Base-by-base conservation (phyloP, 2,797 vertebrate species). In the Rousettus madagascariensis region DNA sequence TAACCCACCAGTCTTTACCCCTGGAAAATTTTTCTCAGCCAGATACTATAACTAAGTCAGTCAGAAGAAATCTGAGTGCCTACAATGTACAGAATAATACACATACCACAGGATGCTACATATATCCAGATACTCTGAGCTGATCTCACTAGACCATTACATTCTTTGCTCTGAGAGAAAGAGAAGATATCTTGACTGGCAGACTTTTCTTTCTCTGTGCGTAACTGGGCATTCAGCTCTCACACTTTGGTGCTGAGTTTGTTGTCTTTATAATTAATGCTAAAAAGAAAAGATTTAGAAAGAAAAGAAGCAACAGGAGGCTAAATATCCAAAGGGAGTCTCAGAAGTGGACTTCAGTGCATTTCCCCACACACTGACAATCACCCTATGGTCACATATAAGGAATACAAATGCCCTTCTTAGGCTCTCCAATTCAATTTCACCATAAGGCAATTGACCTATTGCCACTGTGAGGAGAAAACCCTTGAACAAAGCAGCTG, bases 381-480 rank as follows among this genome's bases (percentile, higher is more conserved):
- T 97, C 91, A 77, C 75, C 69, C 74, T 6, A 26, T 38, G 57
- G 80, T 88, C 68, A 96, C 82, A 86, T 49, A 53, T 28, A 17
- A 91, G 84, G 95, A 97, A 96, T 97, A 97, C 80, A 93, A 92
- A 97, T 95, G 91, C 86, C 78, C 68, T 96, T 90, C 90, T 93
- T 28, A 30, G 61, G 87, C 91, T 57, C 66, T 91, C n/a, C 5
- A 26, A 93, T 97, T 96, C 96, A 96, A 79, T 97, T 95, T 97
- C 78, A 88, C 95, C 87, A 68, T 95, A 97, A 97, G 93, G 92
- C 93, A 97, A 93, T 95, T 97, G 97, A 96, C 94, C 97, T 96
- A 87, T 92, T 1, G 36, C 84, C 72, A 92, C 90, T 28, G n/a
- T 57, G 78, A 97, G 87, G 53, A 96, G 90, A 80, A 94, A 97